A percentile compares a stretch with the other conserved stretches of the same genome.
Evolutionary conservation across 1,140 invertebrate species (phyloP).

Genomic region (Laupala kohalensis): DNA sequence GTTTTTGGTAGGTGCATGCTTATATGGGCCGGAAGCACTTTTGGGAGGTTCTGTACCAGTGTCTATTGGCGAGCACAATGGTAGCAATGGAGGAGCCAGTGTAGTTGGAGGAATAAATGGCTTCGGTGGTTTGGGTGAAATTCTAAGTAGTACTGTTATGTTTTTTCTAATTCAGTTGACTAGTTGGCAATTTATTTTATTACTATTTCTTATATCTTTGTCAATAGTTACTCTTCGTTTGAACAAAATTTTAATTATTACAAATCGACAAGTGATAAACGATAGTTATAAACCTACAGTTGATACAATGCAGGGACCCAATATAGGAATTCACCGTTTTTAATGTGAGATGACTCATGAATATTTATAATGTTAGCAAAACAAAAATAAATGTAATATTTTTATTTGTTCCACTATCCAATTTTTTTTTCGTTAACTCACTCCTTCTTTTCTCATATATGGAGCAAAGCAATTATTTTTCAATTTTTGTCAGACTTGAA

Average conservation of each 20-base stretch:
- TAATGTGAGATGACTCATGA: too few relatives aligned
- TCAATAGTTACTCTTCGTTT: conserved; percentile 25
- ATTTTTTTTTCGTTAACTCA: too few relatives aligned
- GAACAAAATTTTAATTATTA: conserved; percentile 23
- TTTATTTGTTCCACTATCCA: too few relatives aligned
- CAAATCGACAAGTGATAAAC: conserved; percentile 11
- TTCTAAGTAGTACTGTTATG: conserved; percentile 36
- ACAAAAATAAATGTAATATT: too few relatives aligned
- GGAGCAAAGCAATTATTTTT: too few relatives aligned
- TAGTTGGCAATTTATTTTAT: conserved; percentile 37
- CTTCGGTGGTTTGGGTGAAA: conserved; percentile 36
- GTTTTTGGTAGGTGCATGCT: conserved; percentile 33
- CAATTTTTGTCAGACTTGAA: too few relatives aligned
- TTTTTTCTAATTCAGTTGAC: conserved; percentile 29
- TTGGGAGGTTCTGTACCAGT: conserved; percentile 34
- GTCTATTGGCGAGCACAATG: conserved; percentile 34
- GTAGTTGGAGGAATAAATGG: conserved; percentile 35
- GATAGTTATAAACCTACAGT: too few relatives aligned
- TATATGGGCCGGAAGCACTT: conserved; percentile 37
- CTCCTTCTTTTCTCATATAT: too few relatives aligned
- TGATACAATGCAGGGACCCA: too few relatives aligned
- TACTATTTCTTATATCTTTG: conserved; percentile 31
- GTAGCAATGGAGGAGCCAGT: conserved; percentile 32
- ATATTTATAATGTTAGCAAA: too few relatives aligned
- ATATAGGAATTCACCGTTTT: too few relatives aligned